phyloP scores from a whole-genome alignment of 2,888 invertebrate genomes.

The Rhagonycha lutea region DNA sequence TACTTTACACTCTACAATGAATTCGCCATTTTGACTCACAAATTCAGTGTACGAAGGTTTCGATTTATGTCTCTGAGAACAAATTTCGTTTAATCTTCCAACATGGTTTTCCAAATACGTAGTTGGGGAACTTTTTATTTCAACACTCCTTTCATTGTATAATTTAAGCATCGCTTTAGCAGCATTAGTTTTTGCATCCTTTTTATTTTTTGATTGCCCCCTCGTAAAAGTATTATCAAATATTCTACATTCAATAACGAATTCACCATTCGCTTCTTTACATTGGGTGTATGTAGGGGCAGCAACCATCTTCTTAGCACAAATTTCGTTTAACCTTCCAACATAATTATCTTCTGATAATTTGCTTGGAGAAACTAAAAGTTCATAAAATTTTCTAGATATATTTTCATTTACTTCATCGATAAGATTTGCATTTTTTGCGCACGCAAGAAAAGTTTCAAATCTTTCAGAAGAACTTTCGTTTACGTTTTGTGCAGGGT shows the following conservation, averaged over 20 bases:
- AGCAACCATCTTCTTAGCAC: not conserved
- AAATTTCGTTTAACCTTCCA: not conserved
- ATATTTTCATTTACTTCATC: no score
- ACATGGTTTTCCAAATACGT: slow-evolving; percentile 43
- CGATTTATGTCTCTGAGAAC: slow-evolving; percentile 48
- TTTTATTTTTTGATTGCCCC: not conserved
- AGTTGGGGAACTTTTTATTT: no score
- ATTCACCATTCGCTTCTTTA: not conserved
- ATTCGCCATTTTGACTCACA: slow-evolving; percentile 53
- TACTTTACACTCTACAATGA: slow-evolving; percentile 10
- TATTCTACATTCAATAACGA: not conserved
- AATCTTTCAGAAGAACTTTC: no score
- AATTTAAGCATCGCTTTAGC: not conserved
- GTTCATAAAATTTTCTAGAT: no score
- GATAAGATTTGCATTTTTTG: no score
- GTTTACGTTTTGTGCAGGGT: no score
- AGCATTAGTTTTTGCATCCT: not conserved
- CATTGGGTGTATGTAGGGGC: no score
- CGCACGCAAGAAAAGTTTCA: no score
- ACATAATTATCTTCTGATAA: not conserved
- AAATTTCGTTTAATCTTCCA: slow-evolving; percentile 48
- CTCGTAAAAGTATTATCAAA: not conserved
- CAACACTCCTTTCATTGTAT: not conserved
- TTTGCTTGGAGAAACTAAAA: no score
- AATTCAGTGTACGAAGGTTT: slow-evolving; percentile 53